These are phyloP conservation scores for Gonatopus flavifemur DNA, from an alignment of 1,140 invertebrate species.

Conservation along the genomic window DNA sequence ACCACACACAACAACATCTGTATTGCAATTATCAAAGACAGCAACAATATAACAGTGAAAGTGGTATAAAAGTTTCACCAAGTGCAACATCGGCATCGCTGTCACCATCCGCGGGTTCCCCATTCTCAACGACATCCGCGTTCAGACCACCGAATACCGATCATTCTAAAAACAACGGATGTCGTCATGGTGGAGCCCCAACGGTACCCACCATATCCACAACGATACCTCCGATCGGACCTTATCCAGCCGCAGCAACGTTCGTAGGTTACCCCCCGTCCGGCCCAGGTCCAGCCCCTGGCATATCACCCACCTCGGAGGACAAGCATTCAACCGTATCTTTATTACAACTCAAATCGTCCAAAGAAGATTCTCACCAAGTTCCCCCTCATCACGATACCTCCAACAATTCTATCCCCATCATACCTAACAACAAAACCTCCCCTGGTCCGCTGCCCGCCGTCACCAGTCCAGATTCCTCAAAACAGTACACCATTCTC, in stretches of 20 bases:
- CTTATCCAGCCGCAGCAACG: conserved; percentile 65
- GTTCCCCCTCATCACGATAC: conserved; percentile 26
- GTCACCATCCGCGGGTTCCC: conserved; percentile 56
- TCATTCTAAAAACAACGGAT: conserved; percentile 43
- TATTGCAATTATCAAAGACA: conserved; percentile 47
- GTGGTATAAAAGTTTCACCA: conserved; percentile 39
- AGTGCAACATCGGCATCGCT: conserved; percentile 34
- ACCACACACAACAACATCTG: conserved; percentile 23
- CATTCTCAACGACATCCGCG: conserved; percentile 71
- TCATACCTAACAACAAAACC: conserved; percentile 26
- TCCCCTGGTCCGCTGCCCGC: conserved; percentile 34
- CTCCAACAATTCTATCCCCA: conserved; percentile 2
- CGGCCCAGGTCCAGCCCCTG: conserved; percentile 40
- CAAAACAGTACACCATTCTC: conserved; percentile 79
- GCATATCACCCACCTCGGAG: conserved; percentile 42
- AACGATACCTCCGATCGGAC: conserved; percentile 60
- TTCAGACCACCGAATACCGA: conserved; percentile 70
- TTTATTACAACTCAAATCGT: conserved; percentile 55
- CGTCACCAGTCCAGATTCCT: conserved; percentile 59
- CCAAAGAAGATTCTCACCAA: conserved; percentile 51
- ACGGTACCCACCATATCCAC: conserved; percentile 34
- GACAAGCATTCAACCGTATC: conserved; percentile 54
- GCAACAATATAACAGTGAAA: conserved; percentile 43
- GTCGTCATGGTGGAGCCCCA: conserved; percentile 48
- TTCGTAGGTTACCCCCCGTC: conserved; percentile 64